These are phyloP conservation scores for Drosophila kikkawai DNA, from an alignment of 1,140 invertebrate species.

Conservation along the genomic window DNA sequence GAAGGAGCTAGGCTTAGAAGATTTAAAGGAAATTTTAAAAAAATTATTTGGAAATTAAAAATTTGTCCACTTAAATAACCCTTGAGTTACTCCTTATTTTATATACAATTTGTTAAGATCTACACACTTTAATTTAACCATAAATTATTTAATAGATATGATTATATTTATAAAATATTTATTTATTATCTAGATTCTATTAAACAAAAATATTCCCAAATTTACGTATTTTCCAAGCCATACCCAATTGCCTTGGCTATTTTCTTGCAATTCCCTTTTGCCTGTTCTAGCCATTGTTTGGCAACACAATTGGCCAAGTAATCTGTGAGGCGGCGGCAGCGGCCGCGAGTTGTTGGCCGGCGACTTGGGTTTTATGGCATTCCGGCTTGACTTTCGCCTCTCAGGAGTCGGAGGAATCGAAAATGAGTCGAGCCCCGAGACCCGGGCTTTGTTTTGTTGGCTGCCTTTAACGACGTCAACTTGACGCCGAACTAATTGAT, in stretches of 20 bases:
- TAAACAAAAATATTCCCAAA: too few species aligned
- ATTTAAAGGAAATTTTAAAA: neutral
- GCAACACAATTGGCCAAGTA: slow-evolving; percentile 17
- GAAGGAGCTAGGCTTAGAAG: neutral
- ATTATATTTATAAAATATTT: neutral
- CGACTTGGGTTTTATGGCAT: slow-evolving; percentile 65
- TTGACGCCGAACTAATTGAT: slow-evolving; percentile 84
- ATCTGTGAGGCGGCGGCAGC: slow-evolving; percentile 12
- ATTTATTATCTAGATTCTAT: neutral
- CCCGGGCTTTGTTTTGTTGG: slow-evolving; percentile 59
- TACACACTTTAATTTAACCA: neutral
- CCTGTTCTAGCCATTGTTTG: slow-evolving; percentile 7
- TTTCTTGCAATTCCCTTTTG: neutral
- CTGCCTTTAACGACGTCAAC: slow-evolving; percentile 79
- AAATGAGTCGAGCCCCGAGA: slow-evolving; percentile 28
- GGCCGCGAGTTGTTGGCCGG: slow-evolving; percentile 34
- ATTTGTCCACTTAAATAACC: too few species aligned
- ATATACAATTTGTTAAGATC: neutral
- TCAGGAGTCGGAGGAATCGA: slow-evolving; percentile 28
- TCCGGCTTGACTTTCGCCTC: slow-evolving; percentile 72
- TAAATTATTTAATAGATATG: neutral
- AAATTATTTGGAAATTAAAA: too few species aligned
- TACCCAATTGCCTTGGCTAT: neutral
- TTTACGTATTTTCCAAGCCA: neutral
- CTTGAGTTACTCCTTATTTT: too few species aligned